These are phyloP conservation scores for Sebastes schlegelii DNA, from an alignment of 2,113 vertebrate genomes.

Conservation along the genomic window DNA sequence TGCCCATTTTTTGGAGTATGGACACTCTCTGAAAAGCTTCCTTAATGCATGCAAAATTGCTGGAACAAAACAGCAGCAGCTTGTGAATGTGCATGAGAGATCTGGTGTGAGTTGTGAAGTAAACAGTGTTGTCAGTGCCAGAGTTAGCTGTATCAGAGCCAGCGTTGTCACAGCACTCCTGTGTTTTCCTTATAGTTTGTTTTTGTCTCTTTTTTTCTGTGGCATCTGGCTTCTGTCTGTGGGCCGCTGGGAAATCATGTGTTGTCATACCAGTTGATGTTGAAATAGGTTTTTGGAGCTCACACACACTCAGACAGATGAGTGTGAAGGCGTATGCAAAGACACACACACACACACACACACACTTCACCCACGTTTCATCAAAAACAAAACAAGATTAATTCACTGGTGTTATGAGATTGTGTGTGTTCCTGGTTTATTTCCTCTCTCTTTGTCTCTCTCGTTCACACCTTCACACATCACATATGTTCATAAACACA, in stretches of 20 bases:
- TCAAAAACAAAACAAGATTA: not conserved
- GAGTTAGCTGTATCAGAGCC: not conserved
- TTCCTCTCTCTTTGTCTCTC: not conserved
- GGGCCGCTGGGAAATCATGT: conserved; percentile 48
- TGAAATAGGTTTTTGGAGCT: conserved; percentile 30
- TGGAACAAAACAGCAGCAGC: not conserved
- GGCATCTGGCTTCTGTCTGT: conserved; percentile 14
- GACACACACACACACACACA: not conserved
- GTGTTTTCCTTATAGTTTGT: not conserved
- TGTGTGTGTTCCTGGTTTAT: not conserved
- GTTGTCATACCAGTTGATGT: conserved; percentile 38
- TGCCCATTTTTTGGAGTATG: not conserved
- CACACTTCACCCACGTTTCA: not conserved
- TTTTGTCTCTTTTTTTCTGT: conserved; percentile 3
- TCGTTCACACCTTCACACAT: not conserved
- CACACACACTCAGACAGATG: not conserved
- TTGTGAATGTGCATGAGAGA: conserved; percentile 1
- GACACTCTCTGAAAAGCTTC: not conserved
- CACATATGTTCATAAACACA: not conserved
- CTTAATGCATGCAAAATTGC: no score
- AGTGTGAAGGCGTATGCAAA: not conserved
- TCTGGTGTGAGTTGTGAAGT: not conserved
- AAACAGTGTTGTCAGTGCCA: not conserved
- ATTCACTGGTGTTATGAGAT: not conserved
- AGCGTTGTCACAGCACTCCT: not conserved